Conservation (phyloP, 2,888 invertebrate species). For the Conomelus anceps region DNA sequence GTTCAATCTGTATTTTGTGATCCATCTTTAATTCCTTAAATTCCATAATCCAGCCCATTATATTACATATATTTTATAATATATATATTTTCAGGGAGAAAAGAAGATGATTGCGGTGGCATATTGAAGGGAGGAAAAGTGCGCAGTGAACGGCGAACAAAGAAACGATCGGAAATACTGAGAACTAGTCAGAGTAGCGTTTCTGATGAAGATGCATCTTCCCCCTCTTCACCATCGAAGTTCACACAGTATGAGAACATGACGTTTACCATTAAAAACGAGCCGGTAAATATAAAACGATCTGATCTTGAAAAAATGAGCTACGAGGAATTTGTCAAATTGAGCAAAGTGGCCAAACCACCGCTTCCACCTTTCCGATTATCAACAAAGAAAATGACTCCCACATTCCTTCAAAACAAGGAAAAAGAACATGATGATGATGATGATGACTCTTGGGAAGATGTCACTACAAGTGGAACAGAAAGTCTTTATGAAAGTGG, state of each 20-base stretch:
- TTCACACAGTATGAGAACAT: not conserved
- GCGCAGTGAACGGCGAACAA: not conserved
- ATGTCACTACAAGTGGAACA: constrained; percentile 22
- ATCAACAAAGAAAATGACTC: not conserved
- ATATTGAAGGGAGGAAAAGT: not conserved
- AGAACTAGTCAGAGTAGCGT: not conserved
- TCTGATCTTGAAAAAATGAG: not conserved
- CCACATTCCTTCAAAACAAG: not conserved
- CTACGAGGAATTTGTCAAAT: not conserved
- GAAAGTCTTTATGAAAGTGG: constrained; percentile 21
- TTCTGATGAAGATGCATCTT: not conserved
- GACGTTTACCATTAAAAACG: not conserved
- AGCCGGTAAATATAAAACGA: constrained; percentile 4
- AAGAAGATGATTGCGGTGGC: not conserved
- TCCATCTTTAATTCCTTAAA: too few species aligned
- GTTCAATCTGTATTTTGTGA: too few species aligned
- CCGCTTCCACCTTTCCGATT: constrained; percentile 18
- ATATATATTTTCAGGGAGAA: not conserved
- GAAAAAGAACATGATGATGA: not conserved
- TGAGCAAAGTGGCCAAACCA: constrained; percentile 15
- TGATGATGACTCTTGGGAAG: constrained; percentile 25
- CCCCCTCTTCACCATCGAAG: not conserved
- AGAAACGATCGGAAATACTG: not conserved
- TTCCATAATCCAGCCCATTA: too few species aligned
- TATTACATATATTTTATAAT: not conserved